Base-by-base conservation (phyloP, 2,888 invertebrate genomes). In the Campoplex capitator region DNA sequence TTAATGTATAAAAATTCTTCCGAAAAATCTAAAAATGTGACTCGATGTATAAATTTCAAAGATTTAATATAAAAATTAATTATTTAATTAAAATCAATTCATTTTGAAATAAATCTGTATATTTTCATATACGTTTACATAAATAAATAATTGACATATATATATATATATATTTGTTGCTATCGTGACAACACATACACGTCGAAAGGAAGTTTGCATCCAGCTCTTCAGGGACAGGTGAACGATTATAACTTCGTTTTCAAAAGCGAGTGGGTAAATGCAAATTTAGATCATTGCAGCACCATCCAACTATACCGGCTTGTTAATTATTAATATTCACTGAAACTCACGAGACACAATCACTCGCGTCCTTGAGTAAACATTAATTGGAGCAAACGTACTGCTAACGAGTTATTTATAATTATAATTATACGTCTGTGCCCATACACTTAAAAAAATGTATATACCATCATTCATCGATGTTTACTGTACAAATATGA, bases 261-360 rank as follows among this genome's bases (percentile, higher is more conserved):
- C 65, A 73, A 16, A 38, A 13, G 38, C 38, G 38, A 67, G 38
- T 38, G 23, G 56, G 48, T 62, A 32, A 74, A 73, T 67, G 74
- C 35, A 73, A 74, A 84, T 67, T 84, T 62, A 74, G 56, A 71
- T 78, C 23, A 78, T 54, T 56, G 45, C 56, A 75, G 54, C 73
- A 48, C 48, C 62, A 48, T 76, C 68, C 28, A 28, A 45, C 32
- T 42, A 35, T 18, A 35, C 9, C 32, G 38, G 38, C 18, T n/a
- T 42, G 42, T 62, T 77, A 71, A 84, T 42, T 54, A 78, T 74
- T 45, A 51, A n/a, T 56, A 35, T 13, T 58, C 32, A 48, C 75
- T 77, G 82, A 86, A 88, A 84, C 83, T 73, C 83, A 85, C 84
- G 79, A 83, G 76, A 85, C 80, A 85, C 82, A 88, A 88, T 88